Base-by-base conservation (phyloP, 2,888 invertebrate genomes). In the Tetragnatha montana region DNA sequence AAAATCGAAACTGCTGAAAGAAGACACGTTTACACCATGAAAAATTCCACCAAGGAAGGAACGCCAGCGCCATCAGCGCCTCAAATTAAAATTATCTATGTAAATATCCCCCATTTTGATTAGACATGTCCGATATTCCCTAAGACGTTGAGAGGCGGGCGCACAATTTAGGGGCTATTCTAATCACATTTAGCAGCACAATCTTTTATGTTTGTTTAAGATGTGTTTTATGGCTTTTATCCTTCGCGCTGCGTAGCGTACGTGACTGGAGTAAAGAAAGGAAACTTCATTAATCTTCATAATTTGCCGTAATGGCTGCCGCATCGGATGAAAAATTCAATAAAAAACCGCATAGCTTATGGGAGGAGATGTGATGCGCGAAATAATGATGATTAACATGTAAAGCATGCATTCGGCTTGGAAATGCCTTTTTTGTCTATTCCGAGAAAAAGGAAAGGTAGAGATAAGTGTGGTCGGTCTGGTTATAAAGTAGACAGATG, bases 131-230 rank as follows among this genome's bases (percentile, higher is more conserved):
- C 78, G 71, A 71, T 78, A 85, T 80, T 86, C 78, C 35, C 35
- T n/a, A 75, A 47, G 12, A 81, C 49, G 17, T 49, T 81, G 10
- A 17, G 74, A 82, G 35, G 14, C 22, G 84, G 49, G 21, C 19
- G 35, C 19, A 69, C 73, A 60, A 71, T 76, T 75, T 88, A 88
- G 76, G 19, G 78, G 81, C 75, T 71, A 80, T 84, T 88, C 74
- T 88, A 84, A 88, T 88, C 84, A 74, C 79, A 83, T 84, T 88
- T 84, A 70, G 69, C 76, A 71, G 50, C 50, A 51, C 81, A 78
- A 82, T 88, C 88, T 80, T 88, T 88, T 75, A 84, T 88, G 88
- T 88, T 88, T 88, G 84, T 80, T 88, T 83, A 88, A 88, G 69
- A 88, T 88, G 88, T 88, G 84, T 88, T 88, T 88, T 88, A 88